A percentile compares a stretch with the other conserved stretches of the same genome.
These are phyloP conservation scores for Metopia argyrocephala DNA, from an alignment of 2,888 invertebrate genomes.

Conservation along the genomic window DNA sequence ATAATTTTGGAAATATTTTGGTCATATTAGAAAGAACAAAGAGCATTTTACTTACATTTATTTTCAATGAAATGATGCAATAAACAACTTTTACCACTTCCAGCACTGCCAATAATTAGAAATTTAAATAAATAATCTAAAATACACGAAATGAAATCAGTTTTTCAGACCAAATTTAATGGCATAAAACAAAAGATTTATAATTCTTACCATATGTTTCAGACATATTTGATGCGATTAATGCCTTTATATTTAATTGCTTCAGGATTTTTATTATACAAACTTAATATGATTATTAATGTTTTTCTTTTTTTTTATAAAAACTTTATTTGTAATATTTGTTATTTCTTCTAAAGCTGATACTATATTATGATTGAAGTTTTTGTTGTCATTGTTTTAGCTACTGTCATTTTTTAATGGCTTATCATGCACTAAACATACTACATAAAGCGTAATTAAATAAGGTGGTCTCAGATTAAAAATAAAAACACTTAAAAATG, in stretches of 20 bases:
- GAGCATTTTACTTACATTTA: conserved; percentile 85
- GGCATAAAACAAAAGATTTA: background rate
- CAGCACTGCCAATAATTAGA: conserved; percentile 90
- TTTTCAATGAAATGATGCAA: conserved; percentile 91
- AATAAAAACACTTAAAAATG: background rate
- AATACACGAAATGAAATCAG: conserved; percentile 5
- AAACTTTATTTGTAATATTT: conserved; percentile 21
- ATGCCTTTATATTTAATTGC: background rate
- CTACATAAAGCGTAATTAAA: background rate
- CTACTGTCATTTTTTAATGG: conserved; percentile 15
- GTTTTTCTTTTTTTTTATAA: conserved; percentile 23
- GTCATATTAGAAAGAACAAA: background rate
- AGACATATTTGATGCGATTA: conserved; percentile 69
- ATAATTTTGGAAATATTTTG: background rate
- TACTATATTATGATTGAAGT: conserved; percentile 43
- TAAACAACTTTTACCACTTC: conserved; percentile 90
- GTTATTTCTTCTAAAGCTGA: conserved; percentile 16
- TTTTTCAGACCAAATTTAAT: background rate
- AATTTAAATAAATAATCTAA: conserved; percentile 91
- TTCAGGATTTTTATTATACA: background rate
- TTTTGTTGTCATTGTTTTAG: conserved; percentile 28
- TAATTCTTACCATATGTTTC: conserved; percentile 75
- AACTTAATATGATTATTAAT: background rate
- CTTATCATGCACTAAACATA: background rate
- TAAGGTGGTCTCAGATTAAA: background rate